Conservation (phyloP, 2,888 invertebrate species). For the Magallana nippona region DNA sequence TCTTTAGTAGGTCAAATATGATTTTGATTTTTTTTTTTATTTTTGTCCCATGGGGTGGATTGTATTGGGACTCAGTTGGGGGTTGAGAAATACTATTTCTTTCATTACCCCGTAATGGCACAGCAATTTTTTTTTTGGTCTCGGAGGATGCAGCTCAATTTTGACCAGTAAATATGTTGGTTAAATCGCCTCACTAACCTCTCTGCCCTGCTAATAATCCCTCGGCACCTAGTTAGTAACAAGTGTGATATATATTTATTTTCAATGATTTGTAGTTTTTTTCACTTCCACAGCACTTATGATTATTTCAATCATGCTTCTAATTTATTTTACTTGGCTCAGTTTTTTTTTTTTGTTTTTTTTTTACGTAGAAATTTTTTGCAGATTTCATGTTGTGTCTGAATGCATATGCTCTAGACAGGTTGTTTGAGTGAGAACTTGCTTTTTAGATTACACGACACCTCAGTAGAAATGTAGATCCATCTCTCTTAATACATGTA, state of each 20-base stretch:
- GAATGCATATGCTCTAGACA: constrained; percentile 21
- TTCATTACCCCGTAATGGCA: background rate
- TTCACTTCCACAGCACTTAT: constrained; percentile 23
- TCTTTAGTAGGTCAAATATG: background rate
- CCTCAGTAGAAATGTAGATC: background rate
- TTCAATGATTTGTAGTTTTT: constrained; percentile 12
- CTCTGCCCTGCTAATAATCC: background rate
- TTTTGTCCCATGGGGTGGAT: background rate
- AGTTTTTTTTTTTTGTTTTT: constrained; percentile 22
- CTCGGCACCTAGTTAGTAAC: constrained; percentile 5
- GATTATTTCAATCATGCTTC: constrained; percentile 18
- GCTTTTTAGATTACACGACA: constrained; percentile 9
- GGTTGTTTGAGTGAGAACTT: constrained; percentile 2
- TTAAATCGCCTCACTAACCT: constrained; percentile 9
- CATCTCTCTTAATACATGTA: background rate
- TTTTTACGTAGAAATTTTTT: background rate
- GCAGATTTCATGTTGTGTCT: constrained; percentile 36
- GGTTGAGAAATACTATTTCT: background rate
- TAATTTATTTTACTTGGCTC: constrained; percentile 29
- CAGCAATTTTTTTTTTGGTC: background rate
- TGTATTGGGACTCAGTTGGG: background rate
- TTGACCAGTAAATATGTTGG: constrained; percentile 19
- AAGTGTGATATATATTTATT: constrained; percentile 15
- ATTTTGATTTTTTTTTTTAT: background rate
- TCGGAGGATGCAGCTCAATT: background rate